These are phyloP conservation scores for Theristicus caerulescens DNA, from an alignment of 2,113 vertebrate species.

Conservation along the genomic window DNA sequence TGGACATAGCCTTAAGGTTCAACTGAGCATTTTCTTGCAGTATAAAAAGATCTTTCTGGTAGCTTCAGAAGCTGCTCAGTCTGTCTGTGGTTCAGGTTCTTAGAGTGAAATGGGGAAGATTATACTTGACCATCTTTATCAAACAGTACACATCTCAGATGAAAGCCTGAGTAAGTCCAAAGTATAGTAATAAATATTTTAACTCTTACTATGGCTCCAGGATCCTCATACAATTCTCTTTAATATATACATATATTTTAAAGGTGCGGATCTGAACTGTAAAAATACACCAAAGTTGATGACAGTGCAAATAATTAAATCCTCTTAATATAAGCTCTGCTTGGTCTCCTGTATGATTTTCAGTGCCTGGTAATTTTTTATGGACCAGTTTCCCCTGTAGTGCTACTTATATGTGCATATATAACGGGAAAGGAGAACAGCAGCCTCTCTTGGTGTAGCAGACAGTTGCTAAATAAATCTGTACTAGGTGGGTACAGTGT, in stretches of 20 bases:
- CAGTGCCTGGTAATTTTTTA: neutral
- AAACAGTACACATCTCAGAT: neutral
- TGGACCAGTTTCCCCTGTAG: neutral
- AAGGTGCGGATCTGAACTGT: neutral
- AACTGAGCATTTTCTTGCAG: neutral
- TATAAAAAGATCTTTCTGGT: neutral
- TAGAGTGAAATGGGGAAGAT: neutral
- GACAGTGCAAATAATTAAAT: neutral
- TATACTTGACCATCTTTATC: neutral
- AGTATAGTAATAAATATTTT: neutral
- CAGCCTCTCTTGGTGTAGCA: neutral
- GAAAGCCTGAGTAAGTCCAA: neutral
- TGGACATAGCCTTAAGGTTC: neutral
- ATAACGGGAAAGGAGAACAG: neutral
- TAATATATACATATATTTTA: neutral
- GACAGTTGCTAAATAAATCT: neutral
- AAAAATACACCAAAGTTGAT: neutral
- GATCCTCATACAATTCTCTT: neutral
- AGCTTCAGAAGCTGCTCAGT: neutral
- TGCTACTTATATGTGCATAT: neutral
- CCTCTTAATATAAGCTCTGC: neutral
- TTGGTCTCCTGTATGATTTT: neutral
- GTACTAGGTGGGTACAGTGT: neutral
- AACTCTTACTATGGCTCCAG: neutral
- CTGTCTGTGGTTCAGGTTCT: neutral